A percentile compares a stretch with the other conserved stretches of the same genome.
These are phyloP conservation scores for Alfaro cultratus DNA, from an alignment of 2,797 vertebrate genomes.

Conservation along the genomic window DNA sequence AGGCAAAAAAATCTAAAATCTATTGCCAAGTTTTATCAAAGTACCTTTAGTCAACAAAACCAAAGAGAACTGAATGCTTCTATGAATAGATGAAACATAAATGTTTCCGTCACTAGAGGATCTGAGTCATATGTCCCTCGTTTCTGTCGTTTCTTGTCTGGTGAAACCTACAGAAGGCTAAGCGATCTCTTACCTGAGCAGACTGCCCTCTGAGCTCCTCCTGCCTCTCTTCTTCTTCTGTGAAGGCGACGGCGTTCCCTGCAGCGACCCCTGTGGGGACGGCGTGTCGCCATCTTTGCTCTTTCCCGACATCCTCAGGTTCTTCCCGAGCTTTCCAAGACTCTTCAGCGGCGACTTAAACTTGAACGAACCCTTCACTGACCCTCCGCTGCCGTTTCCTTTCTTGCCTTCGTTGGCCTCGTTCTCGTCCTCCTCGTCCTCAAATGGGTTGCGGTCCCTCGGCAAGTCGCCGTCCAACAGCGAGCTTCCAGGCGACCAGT, in stretches of 20 bases:
- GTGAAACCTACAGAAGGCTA: background rate
- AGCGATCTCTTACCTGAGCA: constrained; percentile 71
- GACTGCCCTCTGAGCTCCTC: constrained; percentile 88
- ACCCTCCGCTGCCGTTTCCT: constrained; percentile 63
- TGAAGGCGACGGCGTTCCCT: constrained; percentile 70
- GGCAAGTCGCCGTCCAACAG: constrained; percentile 75
- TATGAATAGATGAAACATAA: background rate
- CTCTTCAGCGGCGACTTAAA: constrained; percentile 81
- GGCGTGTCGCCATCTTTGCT: constrained; percentile 65
- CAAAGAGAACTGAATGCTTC: background rate
- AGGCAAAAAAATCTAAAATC: too few relatives aligned
- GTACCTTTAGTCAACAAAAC: too few relatives aligned
- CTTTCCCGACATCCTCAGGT: constrained; percentile 73
- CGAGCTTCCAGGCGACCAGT: constrained; percentile 70
- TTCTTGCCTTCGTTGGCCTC: constrained; percentile 82
- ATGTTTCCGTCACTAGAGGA: background rate
- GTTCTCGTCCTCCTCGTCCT: constrained; percentile 84
- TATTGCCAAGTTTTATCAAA: background rate
- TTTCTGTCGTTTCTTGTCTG: background rate
- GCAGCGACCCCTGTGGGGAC: constrained; percentile 72
- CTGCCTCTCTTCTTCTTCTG: constrained; percentile 82
- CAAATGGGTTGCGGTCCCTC: constrained; percentile 81
- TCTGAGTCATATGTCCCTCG: background rate
- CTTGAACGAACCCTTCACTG: constrained; percentile 73
- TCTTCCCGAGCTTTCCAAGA: constrained; percentile 81